Base-by-base conservation (phyloP, 2,888 invertebrate species). In the Drosophila buzzatii region DNA sequence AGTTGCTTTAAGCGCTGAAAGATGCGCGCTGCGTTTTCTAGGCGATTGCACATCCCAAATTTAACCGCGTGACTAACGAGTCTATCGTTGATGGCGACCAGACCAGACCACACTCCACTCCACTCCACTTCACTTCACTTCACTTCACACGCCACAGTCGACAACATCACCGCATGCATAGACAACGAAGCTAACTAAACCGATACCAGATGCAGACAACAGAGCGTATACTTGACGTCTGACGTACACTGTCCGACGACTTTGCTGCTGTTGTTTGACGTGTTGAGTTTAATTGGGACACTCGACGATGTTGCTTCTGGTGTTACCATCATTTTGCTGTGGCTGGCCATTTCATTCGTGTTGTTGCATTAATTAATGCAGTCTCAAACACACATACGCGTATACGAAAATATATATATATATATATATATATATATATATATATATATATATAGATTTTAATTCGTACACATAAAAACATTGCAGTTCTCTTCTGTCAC, bases 211-310 rank as follows among this genome's bases (percentile, higher is more conserved):
- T 64, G 60, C 68, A 72, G 75, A 70, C 73, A 78, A 64, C 84
- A 71, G 81, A 82, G 73, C 84, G 84, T 78, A 88, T 86, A 84
- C 85, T 84, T 89, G 87, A 86, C 72, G 84, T 76, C 71, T 70
- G 84, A 66, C 73, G 57, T 64, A 47, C 47, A 39, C 0, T 37
- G 58, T 27, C 47, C 47, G 37, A 18, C 37, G 37, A 59, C 59
- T 59, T 59, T 65, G 59, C 31, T 69, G 77, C 71, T 82, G 85
- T 85, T 87, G 81, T 80, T 89, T 85, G 85, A 87, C 90, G 90
- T 85, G 90, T 85, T 76, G 85, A 82, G 85, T 87, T 85, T 85
- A 85, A 85, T 85, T 85, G 90, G 90, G 88, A 78, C 88, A 89
- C 90, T 85, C 85, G 71, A 70, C 80, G 82, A 68, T 58, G 71